Percentiles rank a stretch among this genome's conserved stretches.
These are phyloP conservation scores for Ormia ochracea DNA, from an alignment of 2,888 invertebrate species.

Conservation along the genomic window DNA sequence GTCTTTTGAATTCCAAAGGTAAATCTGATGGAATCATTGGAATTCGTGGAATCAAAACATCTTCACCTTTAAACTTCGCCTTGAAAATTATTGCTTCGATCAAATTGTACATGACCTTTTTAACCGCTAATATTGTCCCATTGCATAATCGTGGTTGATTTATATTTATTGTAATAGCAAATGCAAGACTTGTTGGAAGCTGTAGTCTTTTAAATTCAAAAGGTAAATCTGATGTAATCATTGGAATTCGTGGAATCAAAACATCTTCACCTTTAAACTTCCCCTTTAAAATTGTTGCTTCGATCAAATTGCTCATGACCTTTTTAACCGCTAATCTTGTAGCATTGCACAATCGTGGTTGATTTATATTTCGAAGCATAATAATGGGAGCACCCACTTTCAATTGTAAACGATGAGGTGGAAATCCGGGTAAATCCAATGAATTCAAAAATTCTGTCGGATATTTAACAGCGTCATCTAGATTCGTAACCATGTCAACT, in stretches of 20 bases:
- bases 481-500: constrained; percentile 12
- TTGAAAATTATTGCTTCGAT: too few relatives aligned
- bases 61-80: too few relatives aligned
- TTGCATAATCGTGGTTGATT: too few relatives aligned
- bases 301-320: constrained; percentile 48
- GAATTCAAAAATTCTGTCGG: constrained; percentile 57
- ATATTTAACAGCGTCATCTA: constrained; percentile 18
- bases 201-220: constrained; percentile 43
- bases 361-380: constrained; percentile 50
- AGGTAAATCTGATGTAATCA: constrained; percentile 43
- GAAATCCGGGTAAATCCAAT: constrained; percentile 37
- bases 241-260: constrained; percentile 9
- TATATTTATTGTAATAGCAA: constrained; percentile 50
- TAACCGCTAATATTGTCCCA: too few relatives aligned
- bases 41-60: too few relatives aligned
- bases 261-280: constrained; percentile 47
- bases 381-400: constrained; percentile 32
- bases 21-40: too few relatives aligned
- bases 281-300: constrained; percentile 52
- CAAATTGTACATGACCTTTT: too few relatives aligned
- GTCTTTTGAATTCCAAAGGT: too few relatives aligned
- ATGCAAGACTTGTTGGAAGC: constrained; percentile 43
- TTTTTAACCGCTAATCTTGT: constrained; percentile 31
- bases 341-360: constrained; percentile 45
- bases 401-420: constrained; percentile 38